These are phyloP conservation scores for Puffinus mauretanicus DNA, from an alignment of 2,113 vertebrate genomes.

Conservation along the genomic window DNA sequence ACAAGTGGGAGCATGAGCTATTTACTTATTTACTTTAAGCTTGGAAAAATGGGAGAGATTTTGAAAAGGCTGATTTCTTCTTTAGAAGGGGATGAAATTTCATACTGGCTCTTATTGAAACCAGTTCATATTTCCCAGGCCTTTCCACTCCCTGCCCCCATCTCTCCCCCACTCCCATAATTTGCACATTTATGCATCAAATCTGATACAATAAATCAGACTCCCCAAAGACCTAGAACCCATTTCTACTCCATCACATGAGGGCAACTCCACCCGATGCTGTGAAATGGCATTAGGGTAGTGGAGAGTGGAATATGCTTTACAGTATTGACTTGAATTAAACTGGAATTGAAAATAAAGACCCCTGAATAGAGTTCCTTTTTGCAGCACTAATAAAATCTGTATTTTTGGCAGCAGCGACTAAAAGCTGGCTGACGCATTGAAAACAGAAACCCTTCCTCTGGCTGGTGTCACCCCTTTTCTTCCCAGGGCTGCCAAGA, in stretches of 20 bases:
- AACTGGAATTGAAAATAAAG: slow-evolving; percentile 23
- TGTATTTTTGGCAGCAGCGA: slow-evolving; percentile 34
- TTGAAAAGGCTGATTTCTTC: not conserved
- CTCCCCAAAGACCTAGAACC: not conserved
- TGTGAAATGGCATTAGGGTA: not conserved
- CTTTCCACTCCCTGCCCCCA: not conserved
- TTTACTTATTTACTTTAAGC: slow-evolving; percentile 12
- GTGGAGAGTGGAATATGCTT: not conserved
- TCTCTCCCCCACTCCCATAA: not conserved
- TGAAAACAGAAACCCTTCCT: slow-evolving; percentile 34
- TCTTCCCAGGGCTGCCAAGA: slow-evolving; percentile 23
- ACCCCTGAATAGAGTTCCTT: not conserved
- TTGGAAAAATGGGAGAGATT: not conserved
- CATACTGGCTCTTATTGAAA: not conserved
- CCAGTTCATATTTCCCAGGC: not conserved
- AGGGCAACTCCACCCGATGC: not conserved
- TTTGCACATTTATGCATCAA: not conserved
- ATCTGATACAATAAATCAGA: not conserved
- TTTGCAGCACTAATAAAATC: slow-evolving; percentile 31
- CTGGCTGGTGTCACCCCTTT: not conserved
- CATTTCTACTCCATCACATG: not conserved
- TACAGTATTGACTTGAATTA: slow-evolving; percentile 19
- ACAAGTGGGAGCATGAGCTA: not conserved
- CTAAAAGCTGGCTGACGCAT: not conserved
- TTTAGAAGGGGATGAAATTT: slow-evolving; percentile 20